Base-by-base conservation (phyloP, 1,140 invertebrate species). In the Tetramorium alpestre region DNA sequence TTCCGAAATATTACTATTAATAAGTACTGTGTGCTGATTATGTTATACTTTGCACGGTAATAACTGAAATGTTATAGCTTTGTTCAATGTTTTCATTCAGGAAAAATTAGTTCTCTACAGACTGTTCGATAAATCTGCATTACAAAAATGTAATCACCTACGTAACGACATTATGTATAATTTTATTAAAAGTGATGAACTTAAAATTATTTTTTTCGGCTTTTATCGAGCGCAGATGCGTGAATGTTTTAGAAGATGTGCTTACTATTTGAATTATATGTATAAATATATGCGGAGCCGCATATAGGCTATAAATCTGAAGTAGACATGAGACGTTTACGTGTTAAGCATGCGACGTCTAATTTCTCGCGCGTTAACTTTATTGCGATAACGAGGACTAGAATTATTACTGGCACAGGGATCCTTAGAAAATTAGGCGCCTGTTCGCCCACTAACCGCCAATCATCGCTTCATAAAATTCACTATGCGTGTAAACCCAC, bases 401-500 rank as follows among this genome's bases (percentile, higher is more conserved):
- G 38, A 88, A 78, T 76, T 56, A 75, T 73, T 76, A 28, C 54
- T 25, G 16, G 49, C 11, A 38, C 47, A 51, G 56, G 56, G 56
- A 64, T 54, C 62, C 73, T 76, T 64, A 25, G 44, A 60, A 58
- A 70, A 51, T 75, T 89, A 70, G 72, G 38, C 67, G 49, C 60
- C 41, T 16, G 38, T 67, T 86, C 22, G 49, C 5, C 16, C 22
- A 38, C 38, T 44, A 70, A 54, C 56, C 25, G 62, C 51, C 38
- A 76, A 88, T 90, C 75, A 87, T 90, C 38, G 70, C 77, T 77
- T 90, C 67, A 38, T 78, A 77, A 89, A 89, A 77, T 77, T 65
- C 49, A 6, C n/a, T 11, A 13, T 65, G 41, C 38, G n/a, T 88
- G 67, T 60, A 73, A 82, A 82, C 38, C 62, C 8, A 60, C 60